These are phyloP conservation scores for Anseranas semipalmata DNA, from an alignment of 2,113 vertebrate species.

Conservation along the genomic window DNA sequence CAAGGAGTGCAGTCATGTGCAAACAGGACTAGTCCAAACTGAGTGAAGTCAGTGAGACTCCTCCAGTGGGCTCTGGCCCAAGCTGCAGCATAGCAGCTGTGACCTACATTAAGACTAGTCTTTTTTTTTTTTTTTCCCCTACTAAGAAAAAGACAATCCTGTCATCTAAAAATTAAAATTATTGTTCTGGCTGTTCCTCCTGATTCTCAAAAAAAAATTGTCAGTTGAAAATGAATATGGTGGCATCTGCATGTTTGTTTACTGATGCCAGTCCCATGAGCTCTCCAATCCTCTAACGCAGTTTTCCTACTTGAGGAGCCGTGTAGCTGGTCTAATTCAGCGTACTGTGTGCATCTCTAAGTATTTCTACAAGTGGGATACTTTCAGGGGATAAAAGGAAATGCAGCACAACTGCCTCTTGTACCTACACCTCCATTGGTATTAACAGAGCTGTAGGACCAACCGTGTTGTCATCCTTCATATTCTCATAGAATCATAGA, in stretches of 20 bases:
- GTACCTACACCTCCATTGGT: neutral
- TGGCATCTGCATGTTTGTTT: neutral
- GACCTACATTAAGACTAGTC: neutral
- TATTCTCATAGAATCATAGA: no score
- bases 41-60: neutral
- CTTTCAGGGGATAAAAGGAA: neutral
- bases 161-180: neutral
- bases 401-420: neutral
- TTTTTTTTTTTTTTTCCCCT: neutral
- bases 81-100: neutral
- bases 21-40: neutral
- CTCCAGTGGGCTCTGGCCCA: neutral
- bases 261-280: neutral
- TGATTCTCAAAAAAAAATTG: neutral
- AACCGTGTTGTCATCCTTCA: neutral
- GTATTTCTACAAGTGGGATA: neutral
- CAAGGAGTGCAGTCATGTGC: neutral
- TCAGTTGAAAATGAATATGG: neutral
- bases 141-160: neutral
- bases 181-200: neutral
- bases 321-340: neutral
- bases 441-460: neutral
- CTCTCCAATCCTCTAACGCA: neutral
- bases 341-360: neutral
- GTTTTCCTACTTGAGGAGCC: neutral